Percentiles rank a stretch among this genome's conserved stretches.
phyloP scores from a whole-genome alignment of 1,140 invertebrate genomes.

The Atta texana region DNA sequence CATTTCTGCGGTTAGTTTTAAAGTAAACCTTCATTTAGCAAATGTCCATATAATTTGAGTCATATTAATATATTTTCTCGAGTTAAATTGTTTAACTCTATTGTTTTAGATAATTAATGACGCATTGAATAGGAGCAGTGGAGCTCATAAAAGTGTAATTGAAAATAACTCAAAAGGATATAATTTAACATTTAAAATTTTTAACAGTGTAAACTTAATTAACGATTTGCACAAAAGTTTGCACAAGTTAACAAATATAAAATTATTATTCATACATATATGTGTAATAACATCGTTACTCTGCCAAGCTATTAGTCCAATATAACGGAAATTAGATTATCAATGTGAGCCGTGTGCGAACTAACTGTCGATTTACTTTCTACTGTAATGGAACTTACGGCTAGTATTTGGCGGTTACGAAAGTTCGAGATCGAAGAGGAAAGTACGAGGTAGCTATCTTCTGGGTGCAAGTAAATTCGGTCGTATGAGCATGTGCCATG shows the following conservation, averaged over 20 bases:
- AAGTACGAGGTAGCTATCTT: slow-evolving; percentile 47
- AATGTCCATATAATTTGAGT: too few species aligned
- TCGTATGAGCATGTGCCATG: slow-evolving; percentile 45
- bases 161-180: too few species aligned
- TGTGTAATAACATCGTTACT: neutral
- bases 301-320: neutral
- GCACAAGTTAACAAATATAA: neutral
- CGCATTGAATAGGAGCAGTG: too few species aligned
- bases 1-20: too few species aligned
- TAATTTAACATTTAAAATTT: too few species aligned
- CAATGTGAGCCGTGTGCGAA: neutral
- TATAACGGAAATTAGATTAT: slow-evolving; percentile 6
- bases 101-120: too few species aligned
- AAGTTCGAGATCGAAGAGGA: slow-evolving; percentile 61
- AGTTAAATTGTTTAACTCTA: too few species aligned
- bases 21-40: too few species aligned
- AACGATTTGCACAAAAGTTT: neutral
- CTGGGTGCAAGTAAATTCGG: slow-evolving; percentile 55
- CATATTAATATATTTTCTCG: too few species aligned
- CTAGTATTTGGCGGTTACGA: slow-evolving; percentile 55
- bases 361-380: slow-evolving; percentile 51
- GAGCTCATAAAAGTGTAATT: too few species aligned
- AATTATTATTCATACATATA: neutral
- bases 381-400: slow-evolving; percentile 19
- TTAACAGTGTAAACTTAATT: neutral